Evolutionary conservation across 2,888 invertebrate species (phyloP), one percentile per base, ranked within the genome.

Genomic region (Hydriomena furcata): DNA sequence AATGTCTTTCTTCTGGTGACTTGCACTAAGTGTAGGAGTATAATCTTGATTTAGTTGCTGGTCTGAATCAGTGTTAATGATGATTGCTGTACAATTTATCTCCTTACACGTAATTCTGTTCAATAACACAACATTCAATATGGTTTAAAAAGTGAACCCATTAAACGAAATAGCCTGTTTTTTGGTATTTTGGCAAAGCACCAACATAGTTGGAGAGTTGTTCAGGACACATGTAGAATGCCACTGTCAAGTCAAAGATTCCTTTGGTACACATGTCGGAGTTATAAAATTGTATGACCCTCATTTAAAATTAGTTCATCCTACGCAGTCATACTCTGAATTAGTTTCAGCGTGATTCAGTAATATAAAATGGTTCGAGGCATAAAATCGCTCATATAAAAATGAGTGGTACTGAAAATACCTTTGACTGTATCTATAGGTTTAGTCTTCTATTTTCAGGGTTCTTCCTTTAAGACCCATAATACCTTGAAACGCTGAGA

Each of bases 211-310:
- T 44, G 12, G 31, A 44, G 34, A 49, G 43, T 35, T 40, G 37
- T 32, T 50, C 32, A 34, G 27, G 41, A 52, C 36, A 31, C 31
- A 28, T 25, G 32, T 52, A 36, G 42, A 30, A 41, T 53, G 28
- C 44, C 44, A 43, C 36, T 52, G 47, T 54, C 54, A 45, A 52
- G 46, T 56, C 46, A 44, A 52, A 50, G 42, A 59, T 58, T 61
- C 55, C 45, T 49, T 47, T 30, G 47, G 36, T 52, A 50, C 49
- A 53, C 52, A 55, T 54, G 57, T 51, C 57, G 20, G 43, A 17
- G 42, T 50, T 53, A 60, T 60, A 60, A 57, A 60, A 58, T 36
- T 52, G 60, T 54, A 55, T 41, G 58, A 52, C 58, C 60, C 51
- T 60, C 53, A 43, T 35, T 36, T 54, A 55, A 61, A 59, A 54